Conservation (phyloP, 2,113 vertebrate species). For the Chionis minor region DNA sequence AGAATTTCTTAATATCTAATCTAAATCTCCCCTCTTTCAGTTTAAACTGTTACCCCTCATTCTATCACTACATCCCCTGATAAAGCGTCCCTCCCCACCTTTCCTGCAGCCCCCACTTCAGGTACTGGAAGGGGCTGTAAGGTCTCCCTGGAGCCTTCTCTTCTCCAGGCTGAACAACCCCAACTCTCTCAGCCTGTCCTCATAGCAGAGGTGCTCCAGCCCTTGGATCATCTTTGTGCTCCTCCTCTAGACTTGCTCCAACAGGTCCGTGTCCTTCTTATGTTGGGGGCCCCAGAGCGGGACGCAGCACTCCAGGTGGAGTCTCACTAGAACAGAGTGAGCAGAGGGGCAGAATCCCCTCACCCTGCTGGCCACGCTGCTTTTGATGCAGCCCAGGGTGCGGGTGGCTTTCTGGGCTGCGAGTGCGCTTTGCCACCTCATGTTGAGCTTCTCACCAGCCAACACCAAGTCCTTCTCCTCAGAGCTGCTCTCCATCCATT, state of each 20-base stretch:
- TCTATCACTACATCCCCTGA: neutral
- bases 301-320: neutral
- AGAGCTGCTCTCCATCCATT: neutral
- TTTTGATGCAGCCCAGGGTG: neutral
- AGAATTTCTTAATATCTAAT: neutral
- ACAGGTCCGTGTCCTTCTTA: neutral
- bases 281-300: neutral
- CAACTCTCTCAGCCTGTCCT: neutral
- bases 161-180: neutral
- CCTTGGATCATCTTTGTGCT: neutral
- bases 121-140: neutral
- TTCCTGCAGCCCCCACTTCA: neutral
- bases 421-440: neutral
- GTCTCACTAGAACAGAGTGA: no score
- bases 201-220: neutral
- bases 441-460: neutral
- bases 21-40: neutral
- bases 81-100: neutral
- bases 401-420: neutral
- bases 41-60: neutral
- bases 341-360: neutral
- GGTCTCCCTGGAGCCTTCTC: neutral
- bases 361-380: neutral
- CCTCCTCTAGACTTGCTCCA: neutral
- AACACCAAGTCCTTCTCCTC: neutral